phyloP scores from a whole-genome alignment of 2,888 invertebrate species.

The Phasia obesa region DNA sequence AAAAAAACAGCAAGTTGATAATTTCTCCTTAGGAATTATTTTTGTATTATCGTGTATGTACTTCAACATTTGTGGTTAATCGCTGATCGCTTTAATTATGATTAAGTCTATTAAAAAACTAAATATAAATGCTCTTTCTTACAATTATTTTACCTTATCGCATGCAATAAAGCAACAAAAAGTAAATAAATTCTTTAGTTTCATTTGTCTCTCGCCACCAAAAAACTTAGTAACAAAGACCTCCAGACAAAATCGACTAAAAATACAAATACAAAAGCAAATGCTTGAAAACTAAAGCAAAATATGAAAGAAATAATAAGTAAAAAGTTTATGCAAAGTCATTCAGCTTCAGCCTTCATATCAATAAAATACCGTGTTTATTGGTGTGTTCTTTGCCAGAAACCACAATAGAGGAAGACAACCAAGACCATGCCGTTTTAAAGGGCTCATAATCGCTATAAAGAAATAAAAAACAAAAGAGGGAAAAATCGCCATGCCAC shows the following conservation, averaged over 20 bases:
- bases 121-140: constrained; percentile 64
- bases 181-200: constrained; percentile 78
- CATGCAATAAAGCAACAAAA: constrained; percentile 77
- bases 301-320: constrained; percentile 7
- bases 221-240: constrained; percentile 68
- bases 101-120: background rate
- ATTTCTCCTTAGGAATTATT: too few relatives aligned
- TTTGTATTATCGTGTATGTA: background rate
- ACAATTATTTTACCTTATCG: constrained; percentile 76
- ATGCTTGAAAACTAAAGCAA: constrained; percentile 32
- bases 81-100: background rate
- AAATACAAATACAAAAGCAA: constrained; percentile 10
- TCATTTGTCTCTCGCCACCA: constrained; percentile 78
- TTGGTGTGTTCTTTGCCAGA: constrained; percentile 10
- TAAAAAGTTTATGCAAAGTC: constrained; percentile 67
- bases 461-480: constrained; percentile 2
- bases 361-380: constrained; percentile 42
- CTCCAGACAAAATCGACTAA: constrained; percentile 69
- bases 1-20: too few relatives aligned
- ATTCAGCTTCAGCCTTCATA: constrained; percentile 63
- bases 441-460: constrained; percentile 38
- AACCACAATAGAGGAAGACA: constrained; percentile 20
- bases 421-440: constrained; percentile 30
- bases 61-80: background rate
- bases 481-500: constrained; percentile 56